These are phyloP conservation scores for Tribolium freemani DNA, from an alignment of 2,888 invertebrate species.

Conservation along the genomic window DNA sequence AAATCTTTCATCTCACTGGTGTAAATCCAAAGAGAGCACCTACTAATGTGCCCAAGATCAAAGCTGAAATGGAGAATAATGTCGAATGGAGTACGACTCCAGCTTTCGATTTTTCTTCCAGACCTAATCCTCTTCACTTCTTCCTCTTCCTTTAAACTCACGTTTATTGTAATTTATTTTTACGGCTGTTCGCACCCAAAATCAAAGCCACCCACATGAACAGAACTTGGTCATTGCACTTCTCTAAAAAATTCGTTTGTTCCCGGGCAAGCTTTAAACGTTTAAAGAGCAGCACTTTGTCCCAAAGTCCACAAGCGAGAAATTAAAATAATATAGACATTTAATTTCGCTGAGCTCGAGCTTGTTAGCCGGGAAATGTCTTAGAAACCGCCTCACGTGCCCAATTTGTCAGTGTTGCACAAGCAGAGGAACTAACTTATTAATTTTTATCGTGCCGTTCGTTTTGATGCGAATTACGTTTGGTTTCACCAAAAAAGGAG, in stretches of 20 bases:
- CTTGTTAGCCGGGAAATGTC: neutral
- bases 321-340: neutral
- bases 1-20: neutral
- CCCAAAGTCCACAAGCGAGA: neutral
- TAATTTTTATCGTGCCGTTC: conserved; percentile 27
- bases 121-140: conserved; percentile 14
- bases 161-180: conserved; percentile 19
- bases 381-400: conserved; percentile 31
- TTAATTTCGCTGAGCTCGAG: conserved; percentile 5
- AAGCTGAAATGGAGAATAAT: conserved; percentile 15
- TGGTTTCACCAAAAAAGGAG: neutral
- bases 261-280: too few species aligned
- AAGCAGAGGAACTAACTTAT: conserved; percentile 35
- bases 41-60: conserved; percentile 19
- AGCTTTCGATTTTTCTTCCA: conserved; percentile 14
- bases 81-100: neutral
- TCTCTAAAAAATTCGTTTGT: too few species aligned
- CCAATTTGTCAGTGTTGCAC: conserved; percentile 35
- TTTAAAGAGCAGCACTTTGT: too few species aligned
- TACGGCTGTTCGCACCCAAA: neutral
- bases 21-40: conserved; percentile 1
- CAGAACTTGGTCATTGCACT: too few species aligned
- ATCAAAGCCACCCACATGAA: neutral
- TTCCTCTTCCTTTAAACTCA: conserved; percentile 6
- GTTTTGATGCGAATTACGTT: conserved; percentile 18